A percentile compares a stretch with the other conserved stretches of the same genome.
phyloP scores from a whole-genome alignment of 2,888 invertebrate genomes.

The Esperia sulphurella region DNA sequence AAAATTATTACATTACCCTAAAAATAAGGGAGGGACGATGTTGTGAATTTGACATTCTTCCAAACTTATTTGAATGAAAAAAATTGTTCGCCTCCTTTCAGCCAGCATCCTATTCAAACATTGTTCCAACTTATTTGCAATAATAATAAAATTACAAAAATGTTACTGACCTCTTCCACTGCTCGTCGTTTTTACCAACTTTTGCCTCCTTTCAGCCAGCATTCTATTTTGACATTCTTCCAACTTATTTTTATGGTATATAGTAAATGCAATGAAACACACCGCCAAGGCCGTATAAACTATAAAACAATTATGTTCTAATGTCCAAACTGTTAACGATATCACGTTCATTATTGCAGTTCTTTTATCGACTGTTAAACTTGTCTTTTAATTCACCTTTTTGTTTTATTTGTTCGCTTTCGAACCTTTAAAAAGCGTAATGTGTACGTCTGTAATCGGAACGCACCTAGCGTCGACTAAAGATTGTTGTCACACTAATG shows the following conservation, averaged over 20 bases:
- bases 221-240: slow-evolving; percentile 43
- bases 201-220: slow-evolving; percentile 42
- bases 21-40: no score
- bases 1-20: no score
- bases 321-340: slow-evolving; percentile 57
- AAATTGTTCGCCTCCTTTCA: no score
- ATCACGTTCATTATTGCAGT: slow-evolving; percentile 55
- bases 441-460: neutral
- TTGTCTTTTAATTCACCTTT: neutral
- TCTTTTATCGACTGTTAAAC: neutral
- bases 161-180: slow-evolving; percentile 47
- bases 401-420: neutral
- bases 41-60: no score
- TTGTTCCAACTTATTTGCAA: no score
- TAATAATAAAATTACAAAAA: no score
- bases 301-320: slow-evolving; percentile 66
- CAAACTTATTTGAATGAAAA: no score
- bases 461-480: slow-evolving; percentile 4
- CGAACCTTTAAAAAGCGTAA: neutral
- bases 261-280: slow-evolving; percentile 57
- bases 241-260: slow-evolving; percentile 61
- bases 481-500: slow-evolving; percentile 9
- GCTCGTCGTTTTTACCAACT: slow-evolving; percentile 37
- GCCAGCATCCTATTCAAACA: no score
- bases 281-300: slow-evolving; percentile 58